Percentiles rank a stretch among this genome's conserved stretches.
Evolutionary conservation across 2,113 vertebrate genomes (phyloP).

Genomic region (Nannospalax galili): DNA sequence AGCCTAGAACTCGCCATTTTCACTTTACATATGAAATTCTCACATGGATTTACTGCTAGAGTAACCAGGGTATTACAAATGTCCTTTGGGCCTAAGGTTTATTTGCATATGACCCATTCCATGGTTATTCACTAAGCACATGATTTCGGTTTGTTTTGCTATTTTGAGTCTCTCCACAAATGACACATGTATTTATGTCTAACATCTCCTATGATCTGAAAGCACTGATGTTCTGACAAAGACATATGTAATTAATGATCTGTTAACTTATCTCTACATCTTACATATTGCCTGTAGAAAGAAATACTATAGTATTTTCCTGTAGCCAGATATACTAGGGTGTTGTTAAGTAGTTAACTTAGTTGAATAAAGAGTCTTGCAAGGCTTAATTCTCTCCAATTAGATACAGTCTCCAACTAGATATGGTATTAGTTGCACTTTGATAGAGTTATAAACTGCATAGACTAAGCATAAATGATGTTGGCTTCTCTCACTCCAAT

Average conservation of each 20-base stretch:
- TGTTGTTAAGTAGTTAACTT: slow-evolving; percentile 53
- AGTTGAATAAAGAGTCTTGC: background rate
- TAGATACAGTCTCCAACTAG: background rate
- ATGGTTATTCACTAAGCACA: slow-evolving; percentile 38
- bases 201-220: slow-evolving; percentile 16
- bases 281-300: background rate
- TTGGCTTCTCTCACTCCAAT: background rate
- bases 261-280: background rate
- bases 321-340: background rate
- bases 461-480: accelerated
- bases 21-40: slow-evolving; percentile 65
- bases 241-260: background rate
- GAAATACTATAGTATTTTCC: background rate
- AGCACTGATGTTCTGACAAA: background rate
- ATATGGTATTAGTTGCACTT: background rate
- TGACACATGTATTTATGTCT: slow-evolving; percentile 29
- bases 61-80: slow-evolving; percentile 56
- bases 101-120: slow-evolving; percentile 46
- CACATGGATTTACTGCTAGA: slow-evolving; percentile 65
- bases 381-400: background rate
- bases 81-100: slow-evolving; percentile 36
- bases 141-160: slow-evolving; percentile 10
- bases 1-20: slow-evolving; percentile 71
- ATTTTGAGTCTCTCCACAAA: slow-evolving; percentile 48
- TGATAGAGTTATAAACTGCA: background rate